A percentile compares a stretch with the other conserved stretches of the same genome.
Evolutionary conservation across 2,113 vertebrate genomes (phyloP).

Genomic region (Dasyprocta punctata): DNA sequence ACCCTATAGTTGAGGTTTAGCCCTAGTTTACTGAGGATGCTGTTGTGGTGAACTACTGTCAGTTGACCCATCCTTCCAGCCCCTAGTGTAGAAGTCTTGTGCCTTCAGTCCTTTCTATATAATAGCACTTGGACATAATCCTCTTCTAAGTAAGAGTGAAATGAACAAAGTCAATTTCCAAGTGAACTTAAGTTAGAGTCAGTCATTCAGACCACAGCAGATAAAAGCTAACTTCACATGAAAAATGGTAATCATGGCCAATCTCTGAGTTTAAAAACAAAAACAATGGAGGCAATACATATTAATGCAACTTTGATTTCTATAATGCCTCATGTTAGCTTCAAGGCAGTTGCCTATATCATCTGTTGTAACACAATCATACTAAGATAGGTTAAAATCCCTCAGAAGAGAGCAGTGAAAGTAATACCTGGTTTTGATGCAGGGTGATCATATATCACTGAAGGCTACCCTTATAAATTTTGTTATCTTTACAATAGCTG

Average conservation of each 20-base stretch:
- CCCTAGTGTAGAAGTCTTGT: too few species aligned
- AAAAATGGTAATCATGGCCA: background rate
- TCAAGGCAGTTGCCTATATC: too few species aligned
- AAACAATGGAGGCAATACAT: too few species aligned
- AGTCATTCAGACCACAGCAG: background rate
- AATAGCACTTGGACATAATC: background rate
- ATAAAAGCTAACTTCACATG: background rate
- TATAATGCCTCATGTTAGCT: too few species aligned
- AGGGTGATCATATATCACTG: too few species aligned
- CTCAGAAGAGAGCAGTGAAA: too few species aligned
- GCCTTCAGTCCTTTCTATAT: background rate
- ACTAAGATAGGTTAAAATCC: too few species aligned
- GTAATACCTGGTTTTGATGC: too few species aligned
- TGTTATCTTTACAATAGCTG: too few species aligned
- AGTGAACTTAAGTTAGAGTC: background rate
- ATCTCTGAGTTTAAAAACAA: background rate
- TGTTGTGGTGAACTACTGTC: background rate
- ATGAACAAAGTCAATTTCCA: background rate
- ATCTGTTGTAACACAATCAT: too few species aligned
- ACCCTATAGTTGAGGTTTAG: background rate
- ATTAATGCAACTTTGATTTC: too few species aligned
- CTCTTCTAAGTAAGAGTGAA: background rate
- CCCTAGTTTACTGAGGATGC: background rate
- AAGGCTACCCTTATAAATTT: too few species aligned
- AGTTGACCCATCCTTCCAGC: accelerated